These are phyloP conservation scores for Drosophila melanogaster DNA, from an alignment of 1,140 invertebrate genomes.

Conservation along the genomic window DNA sequence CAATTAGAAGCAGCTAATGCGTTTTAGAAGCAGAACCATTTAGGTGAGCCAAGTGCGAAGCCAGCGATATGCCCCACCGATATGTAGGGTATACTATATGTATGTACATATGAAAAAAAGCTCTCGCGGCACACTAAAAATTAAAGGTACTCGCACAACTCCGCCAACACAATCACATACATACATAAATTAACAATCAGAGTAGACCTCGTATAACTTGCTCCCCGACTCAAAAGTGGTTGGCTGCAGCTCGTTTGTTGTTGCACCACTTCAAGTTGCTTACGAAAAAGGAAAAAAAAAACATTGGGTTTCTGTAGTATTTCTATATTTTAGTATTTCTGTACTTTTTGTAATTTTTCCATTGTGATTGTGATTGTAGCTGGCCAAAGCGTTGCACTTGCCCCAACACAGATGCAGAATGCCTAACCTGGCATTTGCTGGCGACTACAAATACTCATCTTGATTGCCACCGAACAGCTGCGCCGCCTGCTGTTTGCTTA, in stretches of 20 bases:
- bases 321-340: conserved; percentile 1
- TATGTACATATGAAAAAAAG: conserved; percentile 33
- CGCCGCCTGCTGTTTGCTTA: conserved; percentile 39
- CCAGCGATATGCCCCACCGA: conserved; percentile 5
- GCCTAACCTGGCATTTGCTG: conserved; percentile 12
- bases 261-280: conserved; percentile 53
- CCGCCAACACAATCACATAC: conserved; percentile 44
- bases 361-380: conserved; percentile 31
- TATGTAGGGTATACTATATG: conserved; percentile 20
- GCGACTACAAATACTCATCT: conserved; percentile 48
- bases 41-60: background rate
- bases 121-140: conserved; percentile 51
- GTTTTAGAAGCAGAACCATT: conserved; percentile 6
- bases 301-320: conserved; percentile 55
- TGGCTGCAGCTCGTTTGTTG: conserved; percentile 25
- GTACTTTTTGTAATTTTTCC: conserved; percentile 33
- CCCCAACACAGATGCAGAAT: conserved; percentile 54
- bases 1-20: conserved; percentile 30
- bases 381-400: conserved; percentile 59
- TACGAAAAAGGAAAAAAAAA: conserved; percentile 70
- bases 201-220: conserved; percentile 72
- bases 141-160: conserved; percentile 54
- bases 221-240: conserved; percentile 69
- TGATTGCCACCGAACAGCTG: conserved; percentile 69
- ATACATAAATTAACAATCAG: conserved; percentile 51